Base-by-base conservation (phyloP, 2,888 invertebrate genomes). In the Homarus gammarus region DNA sequence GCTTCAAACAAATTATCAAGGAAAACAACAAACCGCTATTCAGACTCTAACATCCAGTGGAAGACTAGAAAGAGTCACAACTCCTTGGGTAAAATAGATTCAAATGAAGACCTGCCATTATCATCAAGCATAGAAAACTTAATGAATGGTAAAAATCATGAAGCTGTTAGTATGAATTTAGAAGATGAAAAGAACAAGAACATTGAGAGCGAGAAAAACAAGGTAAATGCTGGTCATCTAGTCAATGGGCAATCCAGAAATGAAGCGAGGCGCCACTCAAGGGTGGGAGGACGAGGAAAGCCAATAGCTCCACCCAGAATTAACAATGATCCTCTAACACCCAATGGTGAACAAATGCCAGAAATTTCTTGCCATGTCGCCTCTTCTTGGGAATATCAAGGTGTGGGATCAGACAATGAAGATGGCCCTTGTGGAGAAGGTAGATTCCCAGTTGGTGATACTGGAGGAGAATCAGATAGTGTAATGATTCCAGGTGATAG, bases 341-440 rank as follows among this genome's bases (percentile, higher is more conserved):
- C 84, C 33, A 84, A 78, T 15, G 90, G 92, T 75, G 36, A 94
- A 94, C 87, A 93, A 93, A 36, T 93, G 94, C 91, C 94, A 93
- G 84, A 94, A 94, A 75, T 94, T 27, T 95, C 96, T 90, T 97
- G 97, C 97, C 96, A 97, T 92, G 95, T 98, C 90, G 97, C 97
- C 94, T 97, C 97, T 93, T 97, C 97, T 94, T 97, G 97, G 97
- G 97, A 97, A 94, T 98, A 97, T 94, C 96, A 97, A 94, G 96
- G 96, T 95, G 95, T 95, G 90, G 73, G 92, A 90, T 68, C 72
- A 61, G 81, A 91, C 31, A 89, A 86, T 56, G 89, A 84, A 22
- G 93, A 94, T 93, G 91, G 94, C 93, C 93, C 94, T 92, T 92
- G 94, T 94, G 92, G 94, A 94, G 90, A 94, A 94, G 31, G 93